Evolutionary conservation across 2,888 invertebrate species (phyloP).

Genomic region (Drosophila testacea): DNA sequence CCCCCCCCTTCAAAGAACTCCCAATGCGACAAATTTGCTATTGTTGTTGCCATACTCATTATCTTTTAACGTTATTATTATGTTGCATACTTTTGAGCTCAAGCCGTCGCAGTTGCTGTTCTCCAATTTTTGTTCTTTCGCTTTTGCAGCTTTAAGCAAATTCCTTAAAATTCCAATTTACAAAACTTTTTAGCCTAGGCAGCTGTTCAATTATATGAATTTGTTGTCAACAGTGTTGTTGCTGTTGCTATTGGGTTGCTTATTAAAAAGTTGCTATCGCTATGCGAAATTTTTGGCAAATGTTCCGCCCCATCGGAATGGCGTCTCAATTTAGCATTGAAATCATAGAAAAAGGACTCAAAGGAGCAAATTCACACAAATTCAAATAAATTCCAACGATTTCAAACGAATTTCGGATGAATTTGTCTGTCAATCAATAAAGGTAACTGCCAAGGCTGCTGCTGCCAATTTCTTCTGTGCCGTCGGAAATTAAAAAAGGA

Average conservation of each 20-base stretch:
- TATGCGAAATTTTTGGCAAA: slow-evolving; percentile 59
- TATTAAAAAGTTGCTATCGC: slow-evolving; percentile 71
- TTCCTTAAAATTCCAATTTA: slow-evolving; percentile 31
- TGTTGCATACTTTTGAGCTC: slow-evolving; percentile 59
- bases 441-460: slow-evolving; percentile 37
- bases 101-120: slow-evolving; percentile 20
- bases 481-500: slow-evolving; percentile 34
- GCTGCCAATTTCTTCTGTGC: slow-evolving; percentile 20
- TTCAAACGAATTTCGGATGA: slow-evolving; percentile 22
- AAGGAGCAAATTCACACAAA: slow-evolving; percentile 18
- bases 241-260: slow-evolving; percentile 36
- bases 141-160: slow-evolving; percentile 51
- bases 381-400: slow-evolving; percentile 39
- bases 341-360: slow-evolving; percentile 34
- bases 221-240: slow-evolving; percentile 45
- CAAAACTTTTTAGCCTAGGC: slow-evolving; percentile 45
- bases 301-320: slow-evolving; percentile 29
- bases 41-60: slow-evolving; percentile 56
- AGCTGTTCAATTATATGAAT: slow-evolving; percentile 60
- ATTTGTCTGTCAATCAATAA: slow-evolving; percentile 59
- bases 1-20: not conserved
- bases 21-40: slow-evolving; percentile 44
- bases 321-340: slow-evolving; percentile 39
- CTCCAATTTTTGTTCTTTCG: not conserved
- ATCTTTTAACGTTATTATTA: slow-evolving; percentile 76